Percentiles rank a stretch among this genome's conserved stretches.
Evolutionary conservation across 2,888 invertebrate species (phyloP).

Genomic region (Drosophila meridionalis): DNA sequence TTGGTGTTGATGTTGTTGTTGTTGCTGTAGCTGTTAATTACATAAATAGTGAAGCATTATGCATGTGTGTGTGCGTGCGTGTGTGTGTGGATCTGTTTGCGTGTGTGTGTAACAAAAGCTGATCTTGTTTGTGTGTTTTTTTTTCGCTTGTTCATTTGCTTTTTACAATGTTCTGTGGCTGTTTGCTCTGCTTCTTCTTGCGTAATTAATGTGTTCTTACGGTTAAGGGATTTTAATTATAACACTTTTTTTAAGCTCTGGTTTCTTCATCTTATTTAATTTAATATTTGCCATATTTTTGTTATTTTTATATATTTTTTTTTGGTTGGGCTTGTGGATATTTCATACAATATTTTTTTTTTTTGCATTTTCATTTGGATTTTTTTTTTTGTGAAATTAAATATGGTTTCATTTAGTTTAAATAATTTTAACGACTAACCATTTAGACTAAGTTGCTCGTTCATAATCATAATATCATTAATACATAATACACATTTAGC

Average conservation of each 20-base stretch:
- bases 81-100: slow-evolving; percentile 17
- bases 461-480: slow-evolving; percentile 63
- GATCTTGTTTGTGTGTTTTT: slow-evolving; percentile 31
- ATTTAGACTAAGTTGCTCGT: slow-evolving; percentile 71
- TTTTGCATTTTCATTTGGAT: slow-evolving; percentile 17
- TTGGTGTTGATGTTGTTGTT: slow-evolving; percentile 38
- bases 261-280: slow-evolving; percentile 71
- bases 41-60: slow-evolving; percentile 64
- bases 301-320: slow-evolving; percentile 15
- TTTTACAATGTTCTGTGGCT: slow-evolving; percentile 74
- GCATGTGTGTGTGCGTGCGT: slow-evolving; percentile 33
- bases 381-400: slow-evolving; percentile 55
- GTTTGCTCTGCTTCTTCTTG: slow-evolving; percentile 46
- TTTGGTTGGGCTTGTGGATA: slow-evolving; percentile 45
- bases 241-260: slow-evolving; percentile 70
- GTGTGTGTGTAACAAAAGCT: slow-evolving; percentile 65
- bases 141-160: slow-evolving; percentile 49
- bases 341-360: slow-evolving; percentile 28
- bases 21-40: slow-evolving; percentile 55
- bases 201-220: slow-evolving; percentile 57
- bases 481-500: slow-evolving; percentile 71
- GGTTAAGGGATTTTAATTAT: slow-evolving; percentile 62
- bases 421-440: slow-evolving; percentile 72
- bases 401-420: slow-evolving; percentile 52
- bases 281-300: slow-evolving; percentile 68